A percentile compares a stretch with the other conserved stretches of the same genome.
Conservation (phyloP, 2,113 vertebrate genomes). For the Galbula dea region DNA sequence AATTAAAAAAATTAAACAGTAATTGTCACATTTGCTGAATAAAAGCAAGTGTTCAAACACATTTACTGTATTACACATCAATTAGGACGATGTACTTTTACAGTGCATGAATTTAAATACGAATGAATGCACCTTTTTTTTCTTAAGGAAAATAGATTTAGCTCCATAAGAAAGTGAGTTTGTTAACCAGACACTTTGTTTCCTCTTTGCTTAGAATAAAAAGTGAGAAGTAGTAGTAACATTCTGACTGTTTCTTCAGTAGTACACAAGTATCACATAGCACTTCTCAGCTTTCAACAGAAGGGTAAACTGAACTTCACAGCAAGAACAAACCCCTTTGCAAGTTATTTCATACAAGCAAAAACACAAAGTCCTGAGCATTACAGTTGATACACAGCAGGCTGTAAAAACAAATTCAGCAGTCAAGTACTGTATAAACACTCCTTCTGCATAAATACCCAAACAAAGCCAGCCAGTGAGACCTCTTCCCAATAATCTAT, state of each 20-base stretch:
- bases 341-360: not conserved
- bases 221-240: not conserved
- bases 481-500: not conserved
- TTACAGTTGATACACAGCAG: not conserved
- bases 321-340: not conserved
- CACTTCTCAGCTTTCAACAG: not conserved
- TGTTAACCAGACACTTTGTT: conserved; percentile 10
- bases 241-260: not conserved
- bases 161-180: not conserved
- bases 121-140: not conserved
- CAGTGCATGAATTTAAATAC: not conserved
- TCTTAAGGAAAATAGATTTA: not conserved
- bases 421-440: not conserved
- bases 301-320: not conserved
- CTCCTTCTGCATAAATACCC: not conserved
- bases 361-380: not conserved
- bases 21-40: not conserved
- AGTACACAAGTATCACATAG: not conserved
- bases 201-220: not conserved
- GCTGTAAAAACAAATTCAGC: not conserved
- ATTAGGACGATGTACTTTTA: rapidly evolving
- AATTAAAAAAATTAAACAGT: not conserved
- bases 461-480: not conserved
- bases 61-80: not conserved
- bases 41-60: not conserved